Base-by-base conservation (phyloP, 2,888 invertebrate species). In the Trileptium ribeirensis region DNA sequence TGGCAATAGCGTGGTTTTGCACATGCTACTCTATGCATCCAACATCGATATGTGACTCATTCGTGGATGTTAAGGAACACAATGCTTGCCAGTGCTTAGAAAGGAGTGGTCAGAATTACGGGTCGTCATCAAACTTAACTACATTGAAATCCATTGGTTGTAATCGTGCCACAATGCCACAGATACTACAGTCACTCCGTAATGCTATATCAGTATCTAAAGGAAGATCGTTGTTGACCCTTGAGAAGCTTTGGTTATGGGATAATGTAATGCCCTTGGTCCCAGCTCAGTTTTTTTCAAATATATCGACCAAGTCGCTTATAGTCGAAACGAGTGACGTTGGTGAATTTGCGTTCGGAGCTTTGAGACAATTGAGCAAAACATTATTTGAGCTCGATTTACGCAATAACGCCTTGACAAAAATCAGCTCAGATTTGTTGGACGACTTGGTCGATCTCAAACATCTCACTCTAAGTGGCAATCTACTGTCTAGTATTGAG, bases 141-240 rank as follows among this genome's bases (percentile, higher is more conserved):
- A n/a, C n/a, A n/a, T n/a, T n/a, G n/a, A n/a, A n/a, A n/a, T n/a
- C 51, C 24, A 24, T 70, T 31, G 74, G 74, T 36, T 70, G 74
- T 31, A 70, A 31, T 70, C 74, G 74, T 70, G 74, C 8, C 74
- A 70, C 8, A 31, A 70, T 70, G 74, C 74, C 74, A 36, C 34
- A 70, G 19, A 70, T 70, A 15, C n/a, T 34, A 24, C 51, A 24
- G 8, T 8, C 24, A 51, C 51, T 51, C 8, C 51, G 24, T 24
- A 51, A 8, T 51, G 51, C 51, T 8, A 51, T 51, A 24, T 24
- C 8, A 51, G 51, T 24, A 24, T 24, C 8, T 15, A 8, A 51
- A 24, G 8, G 8, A 24, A 24, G 24, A 8, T 8, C 51, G 24
- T 15, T 15, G 24, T 51, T 51, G 51, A 8, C 8, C 8, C 8